Conservation (phyloP, 2,113 vertebrate species). For the Carlito syrichta region DNA sequence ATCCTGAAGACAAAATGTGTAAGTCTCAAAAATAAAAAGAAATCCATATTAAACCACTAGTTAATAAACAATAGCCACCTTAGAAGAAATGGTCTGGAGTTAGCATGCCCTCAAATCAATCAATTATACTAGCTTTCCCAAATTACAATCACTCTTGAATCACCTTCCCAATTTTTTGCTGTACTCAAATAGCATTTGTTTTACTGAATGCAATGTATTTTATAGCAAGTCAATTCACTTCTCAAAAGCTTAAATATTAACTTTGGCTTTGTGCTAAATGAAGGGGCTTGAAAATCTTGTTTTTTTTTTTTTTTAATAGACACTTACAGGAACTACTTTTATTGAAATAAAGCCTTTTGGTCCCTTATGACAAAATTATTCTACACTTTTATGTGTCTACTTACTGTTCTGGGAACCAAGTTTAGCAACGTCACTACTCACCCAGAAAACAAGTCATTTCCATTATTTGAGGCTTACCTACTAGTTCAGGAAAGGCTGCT, state of each 20-base stretch:
- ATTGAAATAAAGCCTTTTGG: not conserved
- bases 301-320: not conserved
- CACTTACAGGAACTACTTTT: not conserved
- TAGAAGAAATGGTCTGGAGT: not conserved
- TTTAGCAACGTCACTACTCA: not conserved
- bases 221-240: not conserved
- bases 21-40: not conserved
- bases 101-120: not conserved
- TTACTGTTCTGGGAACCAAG: not conserved
- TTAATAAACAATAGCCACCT: not conserved
- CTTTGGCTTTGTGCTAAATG: not conserved
- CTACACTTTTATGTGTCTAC: not conserved
- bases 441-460: not conserved
- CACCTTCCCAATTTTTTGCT: not conserved
- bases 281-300: not conserved
- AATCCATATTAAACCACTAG: not conserved
- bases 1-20: not conserved
- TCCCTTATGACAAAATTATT: not conserved
- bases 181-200: not conserved
- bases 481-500: not conserved
- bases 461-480: not conserved
- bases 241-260: constrained; percentile 3
- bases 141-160: not conserved
- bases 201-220: not conserved
- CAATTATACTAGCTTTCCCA: not conserved